Evolutionary conservation across 1,140 invertebrate genomes (phyloP).

Genomic region (Camponotus floridanus): DNA sequence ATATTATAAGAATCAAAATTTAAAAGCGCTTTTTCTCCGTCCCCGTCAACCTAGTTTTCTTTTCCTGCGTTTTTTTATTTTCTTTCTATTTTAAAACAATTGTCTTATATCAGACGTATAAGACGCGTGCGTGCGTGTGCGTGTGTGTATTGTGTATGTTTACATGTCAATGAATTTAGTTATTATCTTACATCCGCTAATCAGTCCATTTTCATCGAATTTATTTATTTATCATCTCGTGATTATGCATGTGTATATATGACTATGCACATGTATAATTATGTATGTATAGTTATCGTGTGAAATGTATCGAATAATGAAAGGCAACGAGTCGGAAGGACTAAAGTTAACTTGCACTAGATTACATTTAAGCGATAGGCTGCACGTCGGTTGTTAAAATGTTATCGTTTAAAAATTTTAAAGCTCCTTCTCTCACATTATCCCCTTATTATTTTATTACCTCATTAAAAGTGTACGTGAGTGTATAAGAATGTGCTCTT

Average conservation of each 20-base stretch:
- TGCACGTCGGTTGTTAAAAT: constrained; percentile 20
- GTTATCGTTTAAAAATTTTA: constrained; percentile 44
- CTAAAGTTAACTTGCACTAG: constrained; percentile 46
- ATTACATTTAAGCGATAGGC: constrained; percentile 48
- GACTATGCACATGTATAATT: no score
- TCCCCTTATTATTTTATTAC: constrained; percentile 20
- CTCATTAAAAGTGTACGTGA: constrained; percentile 12
- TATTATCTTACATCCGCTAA: constrained; percentile 62
- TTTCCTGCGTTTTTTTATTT: neutral
- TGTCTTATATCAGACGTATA: constrained; percentile 5
- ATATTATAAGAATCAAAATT: constrained; percentile 12
- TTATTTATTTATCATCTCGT: constrained; percentile 35
- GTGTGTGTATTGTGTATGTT: neutral
- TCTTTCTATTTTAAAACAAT: constrained; percentile 20
- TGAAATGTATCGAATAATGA: constrained; percentile 49
- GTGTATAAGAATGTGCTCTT: neutral
- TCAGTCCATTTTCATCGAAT: constrained; percentile 64
- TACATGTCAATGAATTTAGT: constrained; percentile 52
- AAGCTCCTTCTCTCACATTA: constrained; percentile 3
- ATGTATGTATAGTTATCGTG: neutral
- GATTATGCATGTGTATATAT: constrained; percentile 2
- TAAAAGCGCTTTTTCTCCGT: neutral
- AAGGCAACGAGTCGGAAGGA: constrained; percentile 55
- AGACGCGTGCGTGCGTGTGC: neutral
- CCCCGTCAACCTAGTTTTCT: neutral